Conservation (phyloP, 2,888 invertebrate species). For the Macrophya annulata region DNA sequence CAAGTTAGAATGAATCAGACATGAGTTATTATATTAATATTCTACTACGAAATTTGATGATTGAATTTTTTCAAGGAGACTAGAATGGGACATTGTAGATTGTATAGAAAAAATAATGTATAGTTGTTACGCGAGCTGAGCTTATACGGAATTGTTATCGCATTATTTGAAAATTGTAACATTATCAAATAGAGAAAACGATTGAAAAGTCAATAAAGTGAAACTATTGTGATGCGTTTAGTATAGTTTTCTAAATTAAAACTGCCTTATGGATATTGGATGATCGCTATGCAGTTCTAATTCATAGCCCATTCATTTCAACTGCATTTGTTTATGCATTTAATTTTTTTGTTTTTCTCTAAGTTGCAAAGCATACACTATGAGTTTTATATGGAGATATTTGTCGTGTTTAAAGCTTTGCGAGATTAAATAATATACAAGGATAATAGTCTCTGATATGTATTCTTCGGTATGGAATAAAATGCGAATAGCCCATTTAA, state of each 20-base stretch:
- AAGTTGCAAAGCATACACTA: background rate
- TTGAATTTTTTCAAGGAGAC: background rate
- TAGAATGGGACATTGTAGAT: background rate
- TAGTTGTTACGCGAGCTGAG: background rate
- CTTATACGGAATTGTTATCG: background rate
- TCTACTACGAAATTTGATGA: background rate
- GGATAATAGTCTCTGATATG: constrained; percentile 25
- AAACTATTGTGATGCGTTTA: background rate
- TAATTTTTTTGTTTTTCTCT: background rate
- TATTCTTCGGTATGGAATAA: constrained; percentile 24
- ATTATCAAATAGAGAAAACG: background rate
- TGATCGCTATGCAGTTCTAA: constrained; percentile 14
- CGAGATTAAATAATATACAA: constrained; percentile 40
- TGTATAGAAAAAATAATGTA: background rate
- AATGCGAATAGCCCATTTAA: background rate
- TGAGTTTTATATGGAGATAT: constrained; percentile 14
- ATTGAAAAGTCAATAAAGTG: background rate
- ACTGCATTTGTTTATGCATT: constrained; percentile 50
- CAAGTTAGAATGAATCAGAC: background rate
- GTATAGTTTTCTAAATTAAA: constrained; percentile 1
- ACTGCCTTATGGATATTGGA: background rate
- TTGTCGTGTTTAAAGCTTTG: constrained; percentile 16
- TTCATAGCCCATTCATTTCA: constrained; percentile 17
- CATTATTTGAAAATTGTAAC: background rate
- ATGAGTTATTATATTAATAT: background rate